phyloP scores from a whole-genome alignment of 2,113 vertebrate species.

The Pipa parva region DNA sequence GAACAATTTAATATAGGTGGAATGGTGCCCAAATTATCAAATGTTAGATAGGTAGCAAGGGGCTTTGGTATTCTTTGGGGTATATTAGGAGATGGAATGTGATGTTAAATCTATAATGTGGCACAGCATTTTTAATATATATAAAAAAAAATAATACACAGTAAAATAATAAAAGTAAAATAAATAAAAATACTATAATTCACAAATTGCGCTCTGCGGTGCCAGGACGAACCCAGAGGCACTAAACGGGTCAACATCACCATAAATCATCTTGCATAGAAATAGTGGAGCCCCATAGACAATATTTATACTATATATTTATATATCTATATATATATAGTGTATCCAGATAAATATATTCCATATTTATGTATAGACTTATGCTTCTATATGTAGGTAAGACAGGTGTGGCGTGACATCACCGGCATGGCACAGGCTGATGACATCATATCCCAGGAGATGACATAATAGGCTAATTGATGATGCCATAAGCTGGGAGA shows the following conservation, averaged over 20 bases:
- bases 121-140: conserved; percentile 27
- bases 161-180: conserved; percentile 26
- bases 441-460: conserved; percentile 27
- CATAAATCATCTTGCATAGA: conserved; percentile 41
- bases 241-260: conserved; percentile 20
- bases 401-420: conserved; percentile 31
- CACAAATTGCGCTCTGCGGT: conserved; percentile 26
- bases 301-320: conserved; percentile 41
- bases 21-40: no score
- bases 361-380: conserved; percentile 32
- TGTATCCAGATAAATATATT: conserved; percentile 40
- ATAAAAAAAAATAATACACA: conserved; percentile 35
- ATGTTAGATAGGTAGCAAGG: background rate
- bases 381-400: conserved; percentile 39
- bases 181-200: conserved; percentile 32
- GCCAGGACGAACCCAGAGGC: conserved; percentile 9
- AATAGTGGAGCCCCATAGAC: conserved; percentile 40
- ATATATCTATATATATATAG: conserved; percentile 37
- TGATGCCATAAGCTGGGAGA: conserved; percentile 5
- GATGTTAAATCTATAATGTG: background rate
- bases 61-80: background rate
- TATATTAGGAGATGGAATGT: background rate
- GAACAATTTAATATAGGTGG: background rate
- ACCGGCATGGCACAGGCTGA: conserved; percentile 36
- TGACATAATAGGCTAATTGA: background rate